Conservation (phyloP, 2,797 vertebrate genomes). For the Allobates femoralis region DNA sequence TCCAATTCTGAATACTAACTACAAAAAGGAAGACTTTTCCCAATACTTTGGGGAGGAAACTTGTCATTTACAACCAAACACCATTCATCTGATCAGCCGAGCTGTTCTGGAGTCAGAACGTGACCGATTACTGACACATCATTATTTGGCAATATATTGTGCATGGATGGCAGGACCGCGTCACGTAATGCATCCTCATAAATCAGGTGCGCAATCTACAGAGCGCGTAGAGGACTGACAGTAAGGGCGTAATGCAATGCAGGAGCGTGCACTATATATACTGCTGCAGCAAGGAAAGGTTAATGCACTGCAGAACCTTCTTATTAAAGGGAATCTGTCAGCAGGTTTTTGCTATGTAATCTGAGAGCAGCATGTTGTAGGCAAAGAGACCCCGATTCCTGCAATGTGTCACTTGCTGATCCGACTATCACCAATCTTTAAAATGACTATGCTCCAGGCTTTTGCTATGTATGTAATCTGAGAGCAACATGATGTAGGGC, state of each 20-base stretch:
- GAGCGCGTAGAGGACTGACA: background rate
- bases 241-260: background rate
- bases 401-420: too few relatives aligned
- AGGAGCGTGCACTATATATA: background rate
- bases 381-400: too few relatives aligned
- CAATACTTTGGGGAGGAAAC: background rate
- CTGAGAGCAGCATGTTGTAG: too few relatives aligned
- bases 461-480: too few relatives aligned
- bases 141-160: background rate
- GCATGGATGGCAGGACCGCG: background rate
- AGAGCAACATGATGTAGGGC: too few relatives aligned
- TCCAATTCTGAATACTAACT: background rate
- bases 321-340: too few relatives aligned
- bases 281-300: background rate
- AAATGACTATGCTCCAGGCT: too few relatives aligned
- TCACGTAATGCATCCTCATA: background rate
- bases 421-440: too few relatives aligned
- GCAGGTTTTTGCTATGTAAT: too few relatives aligned
- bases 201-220: constrained; percentile 1
- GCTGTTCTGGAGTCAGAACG: background rate
- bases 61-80: background rate
- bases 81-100: background rate
- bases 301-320: background rate
- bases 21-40: background rate
- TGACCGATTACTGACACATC: background rate